These are phyloP conservation scores for Luffia ferchaultella DNA, from an alignment of 2,888 invertebrate genomes.

Conservation along the genomic window DNA sequence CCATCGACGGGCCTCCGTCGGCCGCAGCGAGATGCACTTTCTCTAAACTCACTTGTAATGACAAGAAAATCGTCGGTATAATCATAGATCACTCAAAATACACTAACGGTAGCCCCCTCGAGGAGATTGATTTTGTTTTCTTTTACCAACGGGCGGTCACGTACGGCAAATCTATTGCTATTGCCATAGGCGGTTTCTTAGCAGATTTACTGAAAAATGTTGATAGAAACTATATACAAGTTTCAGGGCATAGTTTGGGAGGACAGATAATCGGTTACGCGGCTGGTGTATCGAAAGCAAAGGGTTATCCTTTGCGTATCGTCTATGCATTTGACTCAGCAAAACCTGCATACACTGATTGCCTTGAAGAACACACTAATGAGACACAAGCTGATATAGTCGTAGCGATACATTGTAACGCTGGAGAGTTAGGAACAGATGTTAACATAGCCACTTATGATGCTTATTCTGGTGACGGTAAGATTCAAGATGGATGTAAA, in stretches of 20 bases:
- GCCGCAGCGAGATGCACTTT: background rate
- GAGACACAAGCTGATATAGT: slow-evolving; percentile 1
- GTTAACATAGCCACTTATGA: background rate
- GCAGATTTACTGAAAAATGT: background rate
- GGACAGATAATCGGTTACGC: slow-evolving; percentile 2
- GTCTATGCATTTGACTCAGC: slow-evolving; percentile 1
- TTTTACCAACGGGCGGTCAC: background rate
- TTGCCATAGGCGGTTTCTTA: background rate
- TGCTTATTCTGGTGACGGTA: background rate
- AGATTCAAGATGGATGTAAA: background rate
- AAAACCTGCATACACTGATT: background rate
- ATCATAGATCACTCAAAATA: slow-evolving; percentile 1
- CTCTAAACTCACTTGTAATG: background rate
- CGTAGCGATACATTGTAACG: background rate
- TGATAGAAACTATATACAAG: background rate
- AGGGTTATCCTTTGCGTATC: background rate
- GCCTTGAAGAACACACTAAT: background rate
- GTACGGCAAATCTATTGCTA: background rate
- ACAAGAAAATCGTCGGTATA: background rate
- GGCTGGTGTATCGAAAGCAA: background rate
- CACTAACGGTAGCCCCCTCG: background rate
- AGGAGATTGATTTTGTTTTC: background rate
- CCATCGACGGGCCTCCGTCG: background rate
- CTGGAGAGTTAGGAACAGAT: background rate
- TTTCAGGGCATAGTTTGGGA: slow-evolving; percentile 2